A percentile compares a stretch with the other conserved stretches of the same genome.
Evolutionary conservation across 2,797 vertebrate genomes (phyloP).

Genomic region (Lindbergichthys nudifrons): DNA sequence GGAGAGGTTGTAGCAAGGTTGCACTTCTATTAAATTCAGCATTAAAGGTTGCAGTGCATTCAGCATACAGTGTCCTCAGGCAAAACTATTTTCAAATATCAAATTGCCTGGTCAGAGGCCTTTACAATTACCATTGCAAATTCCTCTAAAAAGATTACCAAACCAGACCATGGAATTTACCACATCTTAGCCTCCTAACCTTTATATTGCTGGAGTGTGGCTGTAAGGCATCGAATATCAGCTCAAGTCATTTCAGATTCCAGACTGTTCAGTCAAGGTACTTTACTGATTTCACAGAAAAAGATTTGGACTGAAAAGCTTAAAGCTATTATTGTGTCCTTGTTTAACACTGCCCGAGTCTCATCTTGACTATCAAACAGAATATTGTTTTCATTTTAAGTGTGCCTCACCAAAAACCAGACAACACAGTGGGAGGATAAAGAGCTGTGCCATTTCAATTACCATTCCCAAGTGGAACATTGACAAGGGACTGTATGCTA

Average conservation of each 20-base stretch:
- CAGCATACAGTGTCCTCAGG: constrained; percentile 38
- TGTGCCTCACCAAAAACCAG: constrained; percentile 27
- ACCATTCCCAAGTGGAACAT: constrained; percentile 66
- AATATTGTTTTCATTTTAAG: constrained; percentile 44
- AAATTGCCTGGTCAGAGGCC: constrained; percentile 60
- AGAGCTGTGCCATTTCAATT: constrained; percentile 65
- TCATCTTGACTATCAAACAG: constrained; percentile 23
- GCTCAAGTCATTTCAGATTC: constrained; percentile 48
- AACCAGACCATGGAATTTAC: constrained; percentile 59
- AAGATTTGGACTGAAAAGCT: constrained; percentile 29
- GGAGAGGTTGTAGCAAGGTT: constrained; percentile 33
- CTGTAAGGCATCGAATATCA: constrained; percentile 57
- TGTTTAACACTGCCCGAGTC: constrained; percentile 31
- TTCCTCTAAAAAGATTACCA: constrained; percentile 48
- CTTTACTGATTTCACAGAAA: constrained; percentile 31
- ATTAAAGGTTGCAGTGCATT: constrained; percentile 27
- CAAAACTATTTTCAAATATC: constrained; percentile 57
- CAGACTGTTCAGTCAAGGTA: constrained; percentile 26
- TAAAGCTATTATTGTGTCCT: constrained; percentile 7
- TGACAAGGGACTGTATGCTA: constrained; percentile 62
- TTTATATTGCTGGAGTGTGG: constrained; percentile 55
- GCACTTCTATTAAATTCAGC: constrained; percentile 8
- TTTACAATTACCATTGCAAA: constrained; percentile 62
- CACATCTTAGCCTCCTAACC: constrained; percentile 63
- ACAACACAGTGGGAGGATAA: constrained; percentile 50